phyloP scores from a whole-genome alignment of 2,888 invertebrate genomes.

The Perizoma flavofasciatum region DNA sequence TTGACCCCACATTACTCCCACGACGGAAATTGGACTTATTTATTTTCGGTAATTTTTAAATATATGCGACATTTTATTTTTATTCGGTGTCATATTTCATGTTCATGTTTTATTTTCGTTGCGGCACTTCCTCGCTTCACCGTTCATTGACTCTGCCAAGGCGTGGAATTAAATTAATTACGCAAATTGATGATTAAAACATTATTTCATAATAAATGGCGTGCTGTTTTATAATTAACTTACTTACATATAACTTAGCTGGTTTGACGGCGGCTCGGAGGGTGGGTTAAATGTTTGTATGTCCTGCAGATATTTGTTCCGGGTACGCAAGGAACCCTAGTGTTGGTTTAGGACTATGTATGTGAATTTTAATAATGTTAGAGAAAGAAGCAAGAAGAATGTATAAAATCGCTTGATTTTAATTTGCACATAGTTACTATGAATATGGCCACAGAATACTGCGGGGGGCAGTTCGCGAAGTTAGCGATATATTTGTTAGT shows the following conservation, averaged over 20 bases:
- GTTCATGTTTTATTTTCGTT: no score
- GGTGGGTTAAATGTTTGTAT: conserved; percentile 11
- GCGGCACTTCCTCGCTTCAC: conserved; percentile 14
- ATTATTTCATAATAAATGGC: conserved; percentile 13
- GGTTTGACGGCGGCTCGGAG: conserved; percentile 1
- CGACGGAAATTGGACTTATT: conserved; percentile 11
- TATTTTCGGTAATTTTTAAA: background rate
- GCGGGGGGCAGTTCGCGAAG: no score
- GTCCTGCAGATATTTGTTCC: no score
- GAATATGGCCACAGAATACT: no score
- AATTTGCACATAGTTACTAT: no score
- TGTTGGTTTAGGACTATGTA: no score
- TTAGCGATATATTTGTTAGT: no score
- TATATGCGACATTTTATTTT: conserved; percentile 5
- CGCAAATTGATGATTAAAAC: conserved; percentile 4
- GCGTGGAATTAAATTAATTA: conserved; percentile 2
- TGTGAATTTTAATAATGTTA: no score
- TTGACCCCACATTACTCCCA: conserved; percentile 18
- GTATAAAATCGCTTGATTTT: no score
- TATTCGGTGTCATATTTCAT: background rate
- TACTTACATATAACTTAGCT: conserved; percentile 4
- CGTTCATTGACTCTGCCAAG: conserved; percentile 30
- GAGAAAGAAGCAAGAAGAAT: no score
- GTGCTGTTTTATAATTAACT: conserved; percentile 8
- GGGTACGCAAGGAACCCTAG: no score